Conservation (phyloP, 2,797 vertebrate genomes). For the Catostomus latipinnis region DNA sequence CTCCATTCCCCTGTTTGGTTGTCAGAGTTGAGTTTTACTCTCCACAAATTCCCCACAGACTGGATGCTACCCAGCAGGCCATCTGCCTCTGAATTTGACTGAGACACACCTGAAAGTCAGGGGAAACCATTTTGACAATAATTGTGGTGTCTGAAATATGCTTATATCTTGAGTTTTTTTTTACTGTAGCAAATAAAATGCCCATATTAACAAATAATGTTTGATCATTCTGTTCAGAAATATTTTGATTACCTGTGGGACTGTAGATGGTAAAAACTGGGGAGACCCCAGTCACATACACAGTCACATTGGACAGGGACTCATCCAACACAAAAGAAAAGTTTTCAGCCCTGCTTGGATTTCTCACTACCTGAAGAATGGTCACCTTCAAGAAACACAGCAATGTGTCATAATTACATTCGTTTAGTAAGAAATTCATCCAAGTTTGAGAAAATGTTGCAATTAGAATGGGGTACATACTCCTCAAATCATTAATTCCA, state of each 20-base stretch:
- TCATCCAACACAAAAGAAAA: constrained; percentile 70
- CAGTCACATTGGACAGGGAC: constrained; percentile 64
- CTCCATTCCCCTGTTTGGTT: constrained; percentile 70
- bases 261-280: constrained; percentile 68
- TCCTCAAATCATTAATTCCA: too few species aligned
- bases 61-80: constrained; percentile 63
- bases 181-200: too few species aligned
- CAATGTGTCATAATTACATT: neutral
- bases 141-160: too few species aligned
- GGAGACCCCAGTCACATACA: constrained; percentile 71
- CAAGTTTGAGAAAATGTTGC: too few species aligned
- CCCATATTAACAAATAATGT: too few species aligned
- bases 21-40: constrained; percentile 60
- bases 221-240: neutral
- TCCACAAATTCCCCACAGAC: constrained; percentile 68
- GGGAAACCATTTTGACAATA: too few species aligned
- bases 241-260: constrained; percentile 64
- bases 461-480: neutral
- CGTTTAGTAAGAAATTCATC: too few species aligned
- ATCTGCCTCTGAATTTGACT: constrained; percentile 59
- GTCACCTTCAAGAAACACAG: constrained; percentile 68
- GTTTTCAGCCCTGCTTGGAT: constrained; percentile 59
- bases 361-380: constrained; percentile 66
- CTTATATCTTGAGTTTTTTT: too few species aligned
- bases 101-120: constrained; percentile 65